Evolutionary conservation across 2,797 vertebrate genomes (phyloP), one percentile per base, ranked within the genome.

Genomic region (Bufotes viridis): DNA sequence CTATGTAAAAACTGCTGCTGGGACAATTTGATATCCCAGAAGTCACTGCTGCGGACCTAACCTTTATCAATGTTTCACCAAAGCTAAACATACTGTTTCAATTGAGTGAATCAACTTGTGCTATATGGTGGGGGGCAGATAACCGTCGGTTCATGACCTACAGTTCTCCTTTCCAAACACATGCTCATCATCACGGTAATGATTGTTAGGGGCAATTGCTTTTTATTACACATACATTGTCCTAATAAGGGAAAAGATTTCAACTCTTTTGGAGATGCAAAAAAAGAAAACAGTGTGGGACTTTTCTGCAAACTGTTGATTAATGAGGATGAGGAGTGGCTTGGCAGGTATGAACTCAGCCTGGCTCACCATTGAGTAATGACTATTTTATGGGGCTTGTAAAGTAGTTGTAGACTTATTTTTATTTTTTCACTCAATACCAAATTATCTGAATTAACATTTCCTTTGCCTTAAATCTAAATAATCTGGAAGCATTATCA

Each of bases 161-260:
- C 87, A 42, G 61, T 69, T 63, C 51, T 75, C 3, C 55, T 80
- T 15, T 85, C 53, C 58, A 57, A 61, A 70, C 80, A 86, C 72
- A 63, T 78, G 84, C 72, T 86, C 60, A 26, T 87, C 55, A 26
- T 83, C 88, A 80, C 63, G 17, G 53, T 49, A 55, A 78, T 74
- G 80, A 63, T 78, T 63, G 18, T 83, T 69, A n/a, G 29, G 49
- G 69, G 78, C 57, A 14, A 18, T 80, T 49, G 12, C n/a, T 51
- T 76, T 76, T 76, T 55, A 87, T 67, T 87, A 88, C 72, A 0
- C 91, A 82, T 91, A 93, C 91, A 81, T 89, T 94, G 87, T 85
- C 95, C 95, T 95, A 95, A 96, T 95, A 95, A 94, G 94, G 95
- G 63, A 92, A 95, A 92, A 92, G 89, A 12, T 79, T 70, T 83